A percentile compares a stretch with the other conserved stretches of the same genome.
Conservation (phyloP, 2,113 vertebrate genomes). For the Agelaius phoeniceus region DNA sequence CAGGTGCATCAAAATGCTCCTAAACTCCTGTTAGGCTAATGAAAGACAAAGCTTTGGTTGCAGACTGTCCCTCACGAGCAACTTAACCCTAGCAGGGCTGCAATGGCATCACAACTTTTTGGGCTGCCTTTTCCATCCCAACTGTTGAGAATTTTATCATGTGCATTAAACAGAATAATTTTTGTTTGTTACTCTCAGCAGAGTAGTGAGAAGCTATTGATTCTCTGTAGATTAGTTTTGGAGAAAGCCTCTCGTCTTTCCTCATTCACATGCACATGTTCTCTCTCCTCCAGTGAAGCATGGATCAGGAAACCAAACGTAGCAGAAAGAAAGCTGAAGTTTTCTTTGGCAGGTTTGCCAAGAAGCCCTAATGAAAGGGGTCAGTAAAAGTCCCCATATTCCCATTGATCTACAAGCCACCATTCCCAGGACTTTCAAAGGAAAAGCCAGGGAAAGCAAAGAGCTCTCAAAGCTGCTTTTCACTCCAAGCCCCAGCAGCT, state of each 20-base stretch:
- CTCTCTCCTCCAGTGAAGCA: not conserved
- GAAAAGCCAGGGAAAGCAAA: not conserved
- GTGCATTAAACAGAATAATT: not conserved
- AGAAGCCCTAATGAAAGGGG: slow-evolving; percentile 35
- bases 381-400: slow-evolving; percentile 40
- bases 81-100: not conserved
- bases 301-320: not conserved
- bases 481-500: not conserved
- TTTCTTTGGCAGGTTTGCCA: slow-evolving; percentile 26
- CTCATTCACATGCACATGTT: accelerated
- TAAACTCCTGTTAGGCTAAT: not conserved
- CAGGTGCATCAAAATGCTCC: not conserved
- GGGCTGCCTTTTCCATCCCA: not conserved
- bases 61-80: not conserved
- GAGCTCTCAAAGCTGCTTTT: not conserved
- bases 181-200: not conserved
- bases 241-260: not conserved
- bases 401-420: not conserved
- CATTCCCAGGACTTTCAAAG: not conserved
- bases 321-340: slow-evolving; percentile 52
- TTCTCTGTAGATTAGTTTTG: not conserved
- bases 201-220: not conserved
- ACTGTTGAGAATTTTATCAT: not conserved
- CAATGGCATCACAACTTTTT: not conserved
- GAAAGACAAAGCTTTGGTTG: not conserved